A percentile compares a stretch with the other conserved stretches of the same genome.
These are phyloP conservation scores for Brachymystax lenok DNA, from an alignment of 2,797 vertebrate species.

Conservation along the genomic window DNA sequence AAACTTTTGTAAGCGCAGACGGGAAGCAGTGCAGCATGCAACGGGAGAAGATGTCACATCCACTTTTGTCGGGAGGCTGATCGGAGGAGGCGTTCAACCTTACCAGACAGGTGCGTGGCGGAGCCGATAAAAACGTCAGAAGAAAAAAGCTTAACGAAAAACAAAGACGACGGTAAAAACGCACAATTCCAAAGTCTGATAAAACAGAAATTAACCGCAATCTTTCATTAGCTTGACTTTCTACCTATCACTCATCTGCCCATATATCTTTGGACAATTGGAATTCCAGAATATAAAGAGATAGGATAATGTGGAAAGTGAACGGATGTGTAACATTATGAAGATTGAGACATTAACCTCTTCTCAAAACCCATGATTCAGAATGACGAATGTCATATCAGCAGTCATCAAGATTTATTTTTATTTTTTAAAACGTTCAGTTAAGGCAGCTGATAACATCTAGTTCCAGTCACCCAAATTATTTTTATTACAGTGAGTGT, in stretches of 20 bases:
- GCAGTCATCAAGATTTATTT: not conserved
- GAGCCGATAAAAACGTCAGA: too few species aligned
- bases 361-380: slow-evolving; percentile 38
- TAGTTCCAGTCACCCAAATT: too few species aligned
- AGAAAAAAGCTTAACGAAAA: too few species aligned
- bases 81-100: too few species aligned
- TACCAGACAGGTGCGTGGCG: too few species aligned
- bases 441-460: not conserved
- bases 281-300: slow-evolving; percentile 30
- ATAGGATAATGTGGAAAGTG: not conserved
- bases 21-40: too few species aligned
- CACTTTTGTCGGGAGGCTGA: too few species aligned
- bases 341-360: slow-evolving; percentile 7
- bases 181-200: too few species aligned
- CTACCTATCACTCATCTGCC: slow-evolving; percentile 20
- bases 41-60: too few species aligned
- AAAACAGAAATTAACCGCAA: not conserved
- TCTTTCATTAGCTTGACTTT: slow-evolving; percentile 17
- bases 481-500: not conserved
- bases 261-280: slow-evolving; percentile 28
- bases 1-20: too few species aligned
- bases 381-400: slow-evolving; percentile 12
- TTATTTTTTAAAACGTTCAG: not conserved
- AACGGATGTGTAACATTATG: slow-evolving; percentile 1
- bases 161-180: too few species aligned